Evolutionary conservation across 2,888 invertebrate genomes (phyloP), one percentile per base, ranked within the genome.

Genomic region (Notodonta dromedarius): DNA sequence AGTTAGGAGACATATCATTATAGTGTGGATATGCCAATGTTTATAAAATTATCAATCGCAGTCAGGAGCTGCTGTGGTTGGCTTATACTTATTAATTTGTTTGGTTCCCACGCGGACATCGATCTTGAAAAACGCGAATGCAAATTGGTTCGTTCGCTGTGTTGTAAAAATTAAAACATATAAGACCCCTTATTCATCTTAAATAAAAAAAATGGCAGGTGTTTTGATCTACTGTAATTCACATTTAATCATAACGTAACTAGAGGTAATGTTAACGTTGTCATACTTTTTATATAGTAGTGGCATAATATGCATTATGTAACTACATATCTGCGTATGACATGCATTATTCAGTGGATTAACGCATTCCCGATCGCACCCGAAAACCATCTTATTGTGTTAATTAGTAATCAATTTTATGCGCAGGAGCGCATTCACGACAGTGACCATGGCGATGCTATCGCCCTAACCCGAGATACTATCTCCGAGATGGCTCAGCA

Each of bases 391-490:
- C 73, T 78, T 70, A 76, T 77, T 70, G 77, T 68, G 75, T 79
- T 84, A 86, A 87, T 87, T 86, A 83, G 84, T 82, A 82, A 84
- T 80, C 79, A 80, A 85, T 86, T 84, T 84, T 80, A 85, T 83
- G 79, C 80, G 74, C 82, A 82, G 84, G 83, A 80, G 79, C 78
- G 79, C 80, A 75, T 70, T 76, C 67, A 69, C 66, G 73, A 71
- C 72, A 39, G 8, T 70, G 74, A 79, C 75, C 13, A 78, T 75
- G 59, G 67, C 65, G 85, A 87, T 87, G 66, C 54, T 84, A 87
- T 87, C 85, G 61, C 67, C 62, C 68, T 70, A 74, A 77, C 80
- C 79, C 77, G 71, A 83, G 85, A 86, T 85, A 65, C 66, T 81
- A 88, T 88, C 87, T 53, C 46, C 62, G 60, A 66, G 72, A 77